A percentile compares a stretch with the other conserved stretches of the same genome.
Evolutionary conservation across 1,140 invertebrate species (phyloP).

Genomic region (Dufourea novaeangliae): DNA sequence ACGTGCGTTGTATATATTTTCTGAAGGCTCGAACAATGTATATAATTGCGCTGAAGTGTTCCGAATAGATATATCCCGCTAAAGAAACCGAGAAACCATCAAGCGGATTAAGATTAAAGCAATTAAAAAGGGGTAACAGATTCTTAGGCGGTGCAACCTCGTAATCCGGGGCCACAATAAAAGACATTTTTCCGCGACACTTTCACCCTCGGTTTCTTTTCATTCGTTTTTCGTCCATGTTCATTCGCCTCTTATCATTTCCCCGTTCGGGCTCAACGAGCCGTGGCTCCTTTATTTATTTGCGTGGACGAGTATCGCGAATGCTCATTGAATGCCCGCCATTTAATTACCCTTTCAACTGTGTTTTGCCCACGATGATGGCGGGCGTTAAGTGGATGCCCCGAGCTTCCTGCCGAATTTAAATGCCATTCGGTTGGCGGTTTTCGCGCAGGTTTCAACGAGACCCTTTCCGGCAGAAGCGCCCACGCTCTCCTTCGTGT

Average conservation of each 20-base stretch:
- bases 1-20: too few species aligned
- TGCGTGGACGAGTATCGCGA: constrained; percentile 20
- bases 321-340: constrained; percentile 9
- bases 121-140: too few species aligned
- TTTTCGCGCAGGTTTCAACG: constrained; percentile 23
- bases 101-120: not conserved
- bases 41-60: too few species aligned
- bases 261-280: not conserved
- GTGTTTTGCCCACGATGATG: not conserved
- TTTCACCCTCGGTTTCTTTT: constrained; percentile 19
- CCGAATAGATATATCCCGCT: too few species aligned
- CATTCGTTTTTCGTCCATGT: too few species aligned
- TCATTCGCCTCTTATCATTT: not conserved
- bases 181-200: not conserved
- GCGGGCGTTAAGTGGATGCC: constrained; percentile 16
- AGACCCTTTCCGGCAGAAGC: not conserved
- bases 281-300: constrained; percentile 24
- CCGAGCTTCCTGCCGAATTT: constrained; percentile 19
- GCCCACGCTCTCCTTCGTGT: too few species aligned
- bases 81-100: not conserved
- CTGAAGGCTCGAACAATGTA: too few species aligned
- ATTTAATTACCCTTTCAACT: constrained; percentile 39
- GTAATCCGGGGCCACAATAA: not conserved
- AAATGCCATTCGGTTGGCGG: constrained; percentile 32
- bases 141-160: not conserved